These are phyloP conservation scores for Phalanger gymnotis DNA, from an alignment of 2,797 vertebrate genomes.

Conservation along the genomic window DNA sequence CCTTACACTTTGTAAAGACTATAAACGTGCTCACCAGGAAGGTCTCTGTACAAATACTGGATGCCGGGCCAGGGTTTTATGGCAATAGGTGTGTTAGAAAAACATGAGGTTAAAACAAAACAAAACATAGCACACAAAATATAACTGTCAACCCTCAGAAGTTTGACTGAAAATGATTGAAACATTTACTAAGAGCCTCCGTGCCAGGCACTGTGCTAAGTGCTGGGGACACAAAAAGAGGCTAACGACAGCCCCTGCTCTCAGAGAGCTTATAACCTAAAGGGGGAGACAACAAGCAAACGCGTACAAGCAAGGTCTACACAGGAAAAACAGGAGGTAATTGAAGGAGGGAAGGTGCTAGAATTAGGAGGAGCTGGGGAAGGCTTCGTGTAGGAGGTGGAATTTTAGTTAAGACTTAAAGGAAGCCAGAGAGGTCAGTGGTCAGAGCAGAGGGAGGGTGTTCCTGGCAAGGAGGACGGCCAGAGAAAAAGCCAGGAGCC, in stretches of 20 bases:
- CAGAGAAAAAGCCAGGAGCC: not conserved
- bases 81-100: not conserved
- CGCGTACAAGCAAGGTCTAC: not conserved
- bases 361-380: too few relatives aligned
- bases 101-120: not conserved
- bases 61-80: not conserved
- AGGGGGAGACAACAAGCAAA: not conserved
- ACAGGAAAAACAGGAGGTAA: not conserved
- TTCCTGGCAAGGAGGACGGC: not conserved
- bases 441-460: not conserved
- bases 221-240: not conserved
- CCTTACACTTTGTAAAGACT: not conserved
- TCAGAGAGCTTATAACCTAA: not conserved
- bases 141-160: not conserved
- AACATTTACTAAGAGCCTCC: not conserved
- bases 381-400: not conserved
- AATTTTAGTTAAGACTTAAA: not conserved
- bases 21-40: constrained; percentile 3
- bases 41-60: not conserved
- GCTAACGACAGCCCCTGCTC: not conserved
- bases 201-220: not conserved
- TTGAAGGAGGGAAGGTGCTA: not conserved
- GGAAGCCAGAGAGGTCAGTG: not conserved
- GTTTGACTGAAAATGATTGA: not conserved
- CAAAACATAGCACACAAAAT: not conserved